Base-by-base conservation (phyloP, 2,797 vertebrate species). In the Tachyglossus aculeatus region DNA sequence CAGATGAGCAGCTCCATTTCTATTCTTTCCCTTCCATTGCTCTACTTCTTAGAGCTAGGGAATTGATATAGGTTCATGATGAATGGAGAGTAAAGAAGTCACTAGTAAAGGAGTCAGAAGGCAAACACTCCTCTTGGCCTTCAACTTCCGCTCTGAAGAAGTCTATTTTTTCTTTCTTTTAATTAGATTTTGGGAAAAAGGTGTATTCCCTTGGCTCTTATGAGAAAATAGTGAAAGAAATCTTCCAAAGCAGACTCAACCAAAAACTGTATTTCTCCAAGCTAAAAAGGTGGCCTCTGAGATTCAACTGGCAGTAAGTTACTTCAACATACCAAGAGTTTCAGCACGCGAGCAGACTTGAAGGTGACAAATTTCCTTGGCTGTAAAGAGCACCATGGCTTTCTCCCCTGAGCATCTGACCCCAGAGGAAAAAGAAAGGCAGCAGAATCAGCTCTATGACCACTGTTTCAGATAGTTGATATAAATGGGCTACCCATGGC, bases 61-160 rank as follows among this genome's bases (percentile, higher is more conserved):
- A 69, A 55, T 22, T 36, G 47, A 32, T 64, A 67, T 37, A 61
- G 57, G 60, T n/a, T 22, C 59, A 50, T 33, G 25, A 45, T 71
- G 19, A 33, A 27, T 6, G 25, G 2, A 8, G n/a, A 60, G n/a
- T 63, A 8, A 63, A 67, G 9, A n/a, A 75, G 59, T 22, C 31
- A 41, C 10, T 3, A 10, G 2, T 38, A 7, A 21, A 7, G 7
- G 14, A 3, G 12, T 40, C 25, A 37, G 18, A 14, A 16, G 29
- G 9, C 25, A 50, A 50, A 57, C 6, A 50, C 1, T 53, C 18
- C 51, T 59, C 15, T 34, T 3, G 37, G 1, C 3, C 67, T 50
- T 64, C 29, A 67, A 6, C 4, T 71, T 72, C 43, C 36, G 37
- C 24, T 29, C 47, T 72, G 31, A n/a, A 61, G 39, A 71, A 67